Base-by-base conservation (phyloP, 2,888 invertebrate species). In the Plebejus argus region DNA sequence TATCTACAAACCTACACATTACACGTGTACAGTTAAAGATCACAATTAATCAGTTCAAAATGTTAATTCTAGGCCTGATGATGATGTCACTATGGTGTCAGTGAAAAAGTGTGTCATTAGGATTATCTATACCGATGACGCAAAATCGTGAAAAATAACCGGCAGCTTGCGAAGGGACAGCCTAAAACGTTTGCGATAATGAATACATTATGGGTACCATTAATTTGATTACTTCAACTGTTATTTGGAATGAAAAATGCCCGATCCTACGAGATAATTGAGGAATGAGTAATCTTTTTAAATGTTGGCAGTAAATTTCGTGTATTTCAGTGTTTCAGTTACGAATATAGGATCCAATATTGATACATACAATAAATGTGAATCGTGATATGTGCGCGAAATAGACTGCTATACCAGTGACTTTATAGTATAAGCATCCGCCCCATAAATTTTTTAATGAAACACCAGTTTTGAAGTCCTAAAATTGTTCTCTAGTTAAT, bases 141-240 rank as follows among this genome's bases (percentile, higher is more conserved):
- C 66, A 66, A 66, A 66, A 20, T 28, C 66, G 66, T 66, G 66
- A 66, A 66, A 66, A 66, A 66, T 66, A 66, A 18, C 28, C 28
- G 28, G 28, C 28, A 66, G 66, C 20, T 28, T 33, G 66, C 5
- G 6, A 66, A 66, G 66, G 66, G 66, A 66, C 66, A 66, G 28
- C 66, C 18, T 66, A 66, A 66, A 66, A 66, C 66, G 66, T 66
- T 66, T 33, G 61, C 61, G 66, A 66, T 33, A 66, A 66, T 66
- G 28, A 33, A 66, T 66, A 66, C 66, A 66, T 66, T 66, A 28
- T 66, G 66, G 28, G 5, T 7, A 15, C 66, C 66, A 66, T 66
- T 66, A 66, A 66, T 66, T 66, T 66, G 66, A 66, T 66, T 18
- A 33, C 28, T 66, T 66, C 66, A 66, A 18, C 66, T 66, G 66